Evolutionary conservation across 2,113 vertebrate species (phyloP), one percentile per base, ranked within the genome.

Genomic region (Aspiorhynchus laticeps): DNA sequence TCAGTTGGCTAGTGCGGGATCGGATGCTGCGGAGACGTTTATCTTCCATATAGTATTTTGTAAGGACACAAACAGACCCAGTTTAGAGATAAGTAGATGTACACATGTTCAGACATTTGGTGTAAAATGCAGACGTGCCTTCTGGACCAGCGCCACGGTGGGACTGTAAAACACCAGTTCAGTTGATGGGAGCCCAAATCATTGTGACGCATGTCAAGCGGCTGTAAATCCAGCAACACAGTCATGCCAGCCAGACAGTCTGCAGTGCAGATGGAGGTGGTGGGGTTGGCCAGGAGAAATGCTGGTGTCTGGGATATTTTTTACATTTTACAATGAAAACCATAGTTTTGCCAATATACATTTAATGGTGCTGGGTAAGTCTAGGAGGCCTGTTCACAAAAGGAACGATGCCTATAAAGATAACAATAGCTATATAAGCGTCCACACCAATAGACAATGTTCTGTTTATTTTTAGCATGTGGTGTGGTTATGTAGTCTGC

Each of bases 231-330:
- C 21, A 82, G 80, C n/a, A 43, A 82, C 80, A 81, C 59, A 15
- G 21, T 67, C 59, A 82, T 46, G 59, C 59, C 41, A 67, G 59
- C 26, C 61, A 67, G 59, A 65, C 36, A 17, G 80, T 82, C 80
- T 67, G 80, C 80, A 82, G 59, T 82, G 80, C 80, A 82, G 59
- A 82, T 82, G 80, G n/a, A 43, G 38, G 26, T 26, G n/a, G 38
- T 46, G 59, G 38, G 41, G 80, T 46, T 59, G 15, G n/a, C 11
- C 41, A 65, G 43, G 59, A 46, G n/a, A 43, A 65, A 46, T 21
- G 17, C 59, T 46, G 80, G 41, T 28, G 74, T 76, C n/a, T 15
- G 41, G 24, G 41, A 36, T 69, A 36, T 69, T 17, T 69, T 6
- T 33, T 8, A 69, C 28, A 69, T 33, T 63, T 43, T 81, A 28